Percentiles rank a stretch among this genome's conserved stretches.
Conservation (phyloP, 53 echinoderm and acorn worm genomes). For the Mesocentrotus franciscanus region DNA sequence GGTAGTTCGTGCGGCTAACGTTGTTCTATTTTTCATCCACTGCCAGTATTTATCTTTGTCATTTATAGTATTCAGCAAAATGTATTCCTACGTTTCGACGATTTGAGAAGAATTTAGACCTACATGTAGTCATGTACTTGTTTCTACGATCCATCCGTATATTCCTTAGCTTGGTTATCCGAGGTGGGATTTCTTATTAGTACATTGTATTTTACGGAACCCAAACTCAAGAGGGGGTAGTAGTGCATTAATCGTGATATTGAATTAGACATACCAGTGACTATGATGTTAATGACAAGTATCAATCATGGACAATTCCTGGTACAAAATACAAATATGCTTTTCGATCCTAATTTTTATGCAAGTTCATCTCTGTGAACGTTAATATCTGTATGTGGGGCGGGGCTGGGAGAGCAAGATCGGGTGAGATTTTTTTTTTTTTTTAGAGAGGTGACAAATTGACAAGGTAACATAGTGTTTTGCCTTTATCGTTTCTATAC, state of each 20-base stretch:
- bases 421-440: background rate
- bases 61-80: constrained; percentile 23
- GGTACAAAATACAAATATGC: background rate
- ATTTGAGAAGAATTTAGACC: background rate
- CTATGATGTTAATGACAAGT: background rate
- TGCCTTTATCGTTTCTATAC: background rate
- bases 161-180: background rate
- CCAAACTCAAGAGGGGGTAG: background rate
- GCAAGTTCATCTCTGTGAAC: background rate
- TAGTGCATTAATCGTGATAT: background rate
- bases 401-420: background rate
- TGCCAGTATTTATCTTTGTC: constrained; percentile 23
- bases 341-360: background rate
- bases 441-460: background rate
- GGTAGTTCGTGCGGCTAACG: background rate
- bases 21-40: background rate
- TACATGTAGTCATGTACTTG: no score
- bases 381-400: background rate
- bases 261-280: background rate
- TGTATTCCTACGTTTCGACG: constrained; percentile 13
- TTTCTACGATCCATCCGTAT: background rate
- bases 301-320: no score
- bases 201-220: background rate
- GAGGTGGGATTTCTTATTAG: background rate
- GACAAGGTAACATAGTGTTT: background rate